Evolutionary conservation across 2,113 vertebrate genomes (phyloP), one percentile per base, ranked within the genome.

Genomic region (Tympanuchus pallidicinctus): DNA sequence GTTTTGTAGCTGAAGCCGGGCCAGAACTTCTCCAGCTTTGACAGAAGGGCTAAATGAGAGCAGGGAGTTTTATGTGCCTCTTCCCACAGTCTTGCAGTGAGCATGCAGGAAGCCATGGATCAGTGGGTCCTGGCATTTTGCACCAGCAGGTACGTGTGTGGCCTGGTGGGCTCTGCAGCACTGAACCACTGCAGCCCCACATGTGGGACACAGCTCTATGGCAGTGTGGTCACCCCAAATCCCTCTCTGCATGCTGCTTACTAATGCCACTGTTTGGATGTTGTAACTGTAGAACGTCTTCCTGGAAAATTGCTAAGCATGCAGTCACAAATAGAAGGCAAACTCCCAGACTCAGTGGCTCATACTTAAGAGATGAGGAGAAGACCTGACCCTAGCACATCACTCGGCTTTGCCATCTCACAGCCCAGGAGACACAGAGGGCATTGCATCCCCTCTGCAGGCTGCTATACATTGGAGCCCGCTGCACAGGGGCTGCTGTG

Each of bases 51-150:
- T 97, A 96, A 75, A 89, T 95, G 88, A 97, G 95, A 94, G 92
- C 79, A 73, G 96, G 92, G 95, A 97, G 95, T 97, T 97, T 95
- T 89, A 95, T 93, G 65, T 92, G 80, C 94, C 93, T 95, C 94
- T 97, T 97, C 96, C 96, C 95, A 97, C 93, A 96, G 84, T 95
- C 97, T 96, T 97, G 96, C 94, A 74, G 91, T 86, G 83, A 95
- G 91, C 43, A 7, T 89, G 81, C 91, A 98, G 95, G 95, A 97
- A 97, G 94, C 97, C 79, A 95, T 96, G 97, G 95, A 97, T 97
- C 95, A 93, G 85, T 24, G 77, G 92, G 95, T 96, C 96, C 86
- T 95, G 95, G 86, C 82, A 92, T 54, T 2, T 6, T 88, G 89
- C 79, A 84, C 56, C 91, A 96, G 82, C 84, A 79, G 90, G 88